phyloP scores from a whole-genome alignment of 2,797 vertebrate species.

The Falco naumanni region DNA sequence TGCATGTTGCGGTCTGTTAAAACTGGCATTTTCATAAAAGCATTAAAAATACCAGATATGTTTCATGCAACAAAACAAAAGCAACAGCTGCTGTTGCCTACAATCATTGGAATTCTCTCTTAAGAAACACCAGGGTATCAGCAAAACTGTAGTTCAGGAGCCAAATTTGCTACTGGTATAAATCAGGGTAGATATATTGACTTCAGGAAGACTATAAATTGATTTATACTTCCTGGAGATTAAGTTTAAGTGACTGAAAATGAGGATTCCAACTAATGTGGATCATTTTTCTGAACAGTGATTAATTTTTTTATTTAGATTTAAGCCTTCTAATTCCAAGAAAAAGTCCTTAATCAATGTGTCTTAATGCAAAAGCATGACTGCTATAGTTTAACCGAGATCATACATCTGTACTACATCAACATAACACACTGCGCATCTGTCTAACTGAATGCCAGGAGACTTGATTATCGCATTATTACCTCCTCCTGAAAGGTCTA shows the following conservation, averaged over 20 bases:
- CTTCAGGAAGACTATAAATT: slow-evolving; percentile 31
- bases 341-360: slow-evolving; percentile 22
- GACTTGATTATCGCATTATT: not conserved
- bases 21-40: slow-evolving; percentile 3
- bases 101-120: not conserved
- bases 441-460: not conserved
- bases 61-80: slow-evolving; percentile 14
- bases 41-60: not conserved
- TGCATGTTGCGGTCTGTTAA: not conserved
- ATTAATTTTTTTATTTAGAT: slow-evolving; percentile 31
- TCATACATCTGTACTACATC: not conserved
- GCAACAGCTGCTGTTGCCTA: slow-evolving; percentile 1
- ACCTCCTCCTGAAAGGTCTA: not conserved
- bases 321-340: slow-evolving; percentile 31
- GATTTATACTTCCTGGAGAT: slow-evolving; percentile 49
- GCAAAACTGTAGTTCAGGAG: slow-evolving; percentile 6
- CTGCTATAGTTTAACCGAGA: not conserved
- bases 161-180: not conserved
- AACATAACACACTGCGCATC: not conserved
- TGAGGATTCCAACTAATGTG: slow-evolving; percentile 12
- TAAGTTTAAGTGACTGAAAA: slow-evolving; percentile 55
- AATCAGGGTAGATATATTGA: slow-evolving; percentile 24
- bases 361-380: not conserved
- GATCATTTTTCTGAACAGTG: not conserved
- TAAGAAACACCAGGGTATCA: not conserved